phyloP scores from a whole-genome alignment of 2,797 vertebrate genomes.

The Hozukius guyotensis region DNA sequence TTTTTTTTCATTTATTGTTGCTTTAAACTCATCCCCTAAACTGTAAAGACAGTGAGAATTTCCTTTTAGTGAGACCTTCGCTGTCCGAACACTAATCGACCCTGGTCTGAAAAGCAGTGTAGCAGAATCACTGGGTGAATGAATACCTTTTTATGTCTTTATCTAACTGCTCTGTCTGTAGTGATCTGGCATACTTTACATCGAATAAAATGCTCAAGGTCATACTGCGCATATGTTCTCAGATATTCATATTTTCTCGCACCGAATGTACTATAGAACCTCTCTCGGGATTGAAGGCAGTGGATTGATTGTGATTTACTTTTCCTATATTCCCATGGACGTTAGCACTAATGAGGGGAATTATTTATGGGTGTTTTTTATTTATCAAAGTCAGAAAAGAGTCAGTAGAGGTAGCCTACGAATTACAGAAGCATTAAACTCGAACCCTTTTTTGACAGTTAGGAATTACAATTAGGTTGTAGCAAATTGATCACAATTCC shows the following conservation, averaged over 20 bases:
- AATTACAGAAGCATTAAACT: neutral
- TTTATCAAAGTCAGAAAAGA: neutral
- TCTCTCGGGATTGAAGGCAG: constrained; percentile 26
- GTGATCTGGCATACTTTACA: neutral
- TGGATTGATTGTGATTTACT: constrained; percentile 19
- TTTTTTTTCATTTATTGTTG: neutral
- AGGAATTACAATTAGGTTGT: neutral
- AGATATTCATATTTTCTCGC: neutral
- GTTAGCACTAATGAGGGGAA: neutral
- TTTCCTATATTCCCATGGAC: neutral
- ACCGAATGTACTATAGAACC: constrained; percentile 14
- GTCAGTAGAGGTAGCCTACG: neutral
- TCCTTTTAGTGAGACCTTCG: neutral
- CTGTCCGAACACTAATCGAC: neutral
- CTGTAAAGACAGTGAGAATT: neutral
- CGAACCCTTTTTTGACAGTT: neutral
- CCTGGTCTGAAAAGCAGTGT: neutral
- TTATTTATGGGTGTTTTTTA: neutral
- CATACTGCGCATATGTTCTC: neutral
- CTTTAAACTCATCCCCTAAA: neutral
- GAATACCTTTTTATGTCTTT: constrained; percentile 6
- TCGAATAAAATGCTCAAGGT: constrained; percentile 30
- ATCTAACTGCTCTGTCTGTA: neutral
- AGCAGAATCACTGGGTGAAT: constrained; percentile 6
- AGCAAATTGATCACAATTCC: neutral